These are phyloP conservation scores for Drosophila malerkotliana DNA, from an alignment of 1,140 invertebrate species.

Conservation along the genomic window DNA sequence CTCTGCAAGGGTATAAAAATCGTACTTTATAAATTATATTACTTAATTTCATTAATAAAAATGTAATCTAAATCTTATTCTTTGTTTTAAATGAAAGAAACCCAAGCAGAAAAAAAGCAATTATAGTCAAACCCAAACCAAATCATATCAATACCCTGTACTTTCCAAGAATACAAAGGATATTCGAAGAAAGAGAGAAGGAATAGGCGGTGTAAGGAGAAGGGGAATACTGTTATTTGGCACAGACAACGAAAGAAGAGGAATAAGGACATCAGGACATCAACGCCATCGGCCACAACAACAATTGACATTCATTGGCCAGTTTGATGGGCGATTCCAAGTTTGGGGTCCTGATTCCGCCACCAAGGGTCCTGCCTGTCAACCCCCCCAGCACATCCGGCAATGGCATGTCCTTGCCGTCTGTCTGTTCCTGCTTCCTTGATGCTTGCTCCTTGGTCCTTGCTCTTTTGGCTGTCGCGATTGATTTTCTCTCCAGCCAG, in stretches of 20 bases:
- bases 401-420: conserved; percentile 30
- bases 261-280: conserved; percentile 32
- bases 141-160: neutral
- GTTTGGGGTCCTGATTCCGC: conserved; percentile 6
- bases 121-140: neutral
- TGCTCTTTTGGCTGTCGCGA: conserved; percentile 63
- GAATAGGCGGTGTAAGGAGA: neutral
- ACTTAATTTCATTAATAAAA: too few relatives aligned
- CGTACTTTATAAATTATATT: too few relatives aligned
- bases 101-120: too few relatives aligned
- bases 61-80: too few relatives aligned
- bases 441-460: conserved; percentile 49
- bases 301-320: conserved; percentile 81
- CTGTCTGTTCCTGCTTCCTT: neutral
- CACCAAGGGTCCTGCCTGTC: neutral
- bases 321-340: conserved; percentile 61
- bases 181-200: neutral
- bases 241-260: conserved; percentile 13
- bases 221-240: conserved; percentile 27
- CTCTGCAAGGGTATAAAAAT: too few relatives aligned
- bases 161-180: neutral
- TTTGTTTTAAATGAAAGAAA: neutral
- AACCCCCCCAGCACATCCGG: conserved; percentile 4
- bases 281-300: conserved; percentile 56
- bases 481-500: conserved; percentile 70